Evolutionary conservation across 2,113 vertebrate species (phyloP), one percentile per base, ranked within the genome.

Genomic region (Damaliscus lunatus): DNA sequence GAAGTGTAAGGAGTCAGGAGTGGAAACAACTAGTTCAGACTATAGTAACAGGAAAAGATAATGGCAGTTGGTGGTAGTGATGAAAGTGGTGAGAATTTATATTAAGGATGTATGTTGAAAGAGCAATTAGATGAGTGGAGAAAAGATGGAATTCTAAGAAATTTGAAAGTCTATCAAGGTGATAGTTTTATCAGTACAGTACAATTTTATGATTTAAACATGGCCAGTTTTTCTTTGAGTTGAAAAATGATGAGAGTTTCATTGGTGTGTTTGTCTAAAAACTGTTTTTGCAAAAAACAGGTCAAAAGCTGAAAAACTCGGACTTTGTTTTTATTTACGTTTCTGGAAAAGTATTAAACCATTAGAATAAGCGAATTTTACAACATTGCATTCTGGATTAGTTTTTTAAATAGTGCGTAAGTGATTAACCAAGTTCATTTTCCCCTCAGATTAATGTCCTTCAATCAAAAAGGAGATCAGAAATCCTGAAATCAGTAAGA

Each of bases 401-500:
- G 25, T 94, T 85, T 97, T 94, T 40, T 53, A 91, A 94, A 80
- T 83, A 85, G 60, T 92, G 36, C 15, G 3, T 93, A 21, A 13
- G 14, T 53, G 71, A 97, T 95, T 85, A 98, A 98, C 52, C 7
- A 27, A 33, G 5, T 88, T 0, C n/a, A 59, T 98, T 86, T 96
- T 95, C 90, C 94, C 40, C 3, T 12, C 97, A 99, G 99, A 99
- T 99, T 97, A 99, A 99, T 21, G 99, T 99, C 74, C 99, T 99
- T 93, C 99, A 99, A 98, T 99, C 99, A 96, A 99, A 99, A 99
- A 99, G 99, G 98, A 99, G 99, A 98, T 99, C 99, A 43, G 99
- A 99, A 99, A 99, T 99, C 98, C 98, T 99, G 94, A 99, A 99
- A 99, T 99, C 99, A 95, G 99, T 99, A 99, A 99, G 99, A 48